phyloP scores from a whole-genome alignment of 2,113 vertebrate species.

The Tachysurus fulvidraco region DNA sequence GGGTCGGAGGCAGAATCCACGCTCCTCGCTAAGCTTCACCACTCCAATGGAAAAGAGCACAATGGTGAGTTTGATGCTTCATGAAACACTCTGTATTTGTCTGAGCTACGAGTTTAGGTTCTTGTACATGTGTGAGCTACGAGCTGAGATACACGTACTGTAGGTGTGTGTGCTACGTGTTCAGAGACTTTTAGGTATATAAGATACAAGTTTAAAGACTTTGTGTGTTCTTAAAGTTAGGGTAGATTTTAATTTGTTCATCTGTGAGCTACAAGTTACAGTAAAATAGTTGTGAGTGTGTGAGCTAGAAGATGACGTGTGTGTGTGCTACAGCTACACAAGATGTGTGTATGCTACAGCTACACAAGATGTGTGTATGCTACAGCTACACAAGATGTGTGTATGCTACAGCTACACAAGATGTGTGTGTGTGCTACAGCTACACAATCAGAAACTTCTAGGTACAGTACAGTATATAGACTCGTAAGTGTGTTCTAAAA shows the following conservation, averaged over 20 bases:
- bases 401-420: too few relatives aligned
- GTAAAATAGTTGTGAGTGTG: neutral
- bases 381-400: too few relatives aligned
- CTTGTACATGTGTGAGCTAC: neutral
- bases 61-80: conserved; percentile 81
- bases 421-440: neutral
- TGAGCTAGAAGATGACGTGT: neutral
- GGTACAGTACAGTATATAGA: neutral
- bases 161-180: neutral
- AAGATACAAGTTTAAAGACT: neutral
- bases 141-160: neutral
- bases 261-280: neutral
- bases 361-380: too few relatives aligned
- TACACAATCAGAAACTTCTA: neutral
- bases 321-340: too few relatives aligned
- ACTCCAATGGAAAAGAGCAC: conserved; percentile 85
- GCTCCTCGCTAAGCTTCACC: conserved; percentile 84
- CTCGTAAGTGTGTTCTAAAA: neutral
- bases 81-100: neutral
- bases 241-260: neutral
- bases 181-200: neutral
- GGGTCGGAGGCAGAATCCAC: conserved; percentile 85
- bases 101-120: neutral
- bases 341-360: too few relatives aligned
- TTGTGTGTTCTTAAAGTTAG: neutral